Conservation (phyloP, 2,888 invertebrate genomes). For the Calliphora vomitoria region DNA sequence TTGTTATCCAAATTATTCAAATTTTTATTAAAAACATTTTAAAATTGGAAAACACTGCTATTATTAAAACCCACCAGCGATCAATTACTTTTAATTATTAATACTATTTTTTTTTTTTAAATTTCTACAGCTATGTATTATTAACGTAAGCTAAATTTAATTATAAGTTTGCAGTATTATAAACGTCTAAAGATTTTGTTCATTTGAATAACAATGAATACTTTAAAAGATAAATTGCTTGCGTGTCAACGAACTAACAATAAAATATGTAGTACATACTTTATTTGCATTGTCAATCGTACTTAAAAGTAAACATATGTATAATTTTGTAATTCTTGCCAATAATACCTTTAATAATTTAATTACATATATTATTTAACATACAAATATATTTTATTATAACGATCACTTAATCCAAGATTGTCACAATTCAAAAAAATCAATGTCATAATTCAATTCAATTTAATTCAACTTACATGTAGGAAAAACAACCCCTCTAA, state of each 20-base stretch:
- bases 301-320: background rate
- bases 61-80: slow-evolving; percentile 9
- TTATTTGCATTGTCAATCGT: slow-evolving; percentile 2
- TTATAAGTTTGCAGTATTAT: slow-evolving; percentile 50
- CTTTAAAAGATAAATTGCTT: background rate
- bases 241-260: background rate
- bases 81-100: slow-evolving; percentile 5
- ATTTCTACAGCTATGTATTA: slow-evolving; percentile 14
- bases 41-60: background rate
- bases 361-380: background rate
- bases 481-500: too few relatives aligned
- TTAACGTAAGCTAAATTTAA: slow-evolving; percentile 17
- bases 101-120: slow-evolving; percentile 1
- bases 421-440: too few relatives aligned
- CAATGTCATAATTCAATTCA: too few relatives aligned
- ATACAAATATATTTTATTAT: too few relatives aligned
- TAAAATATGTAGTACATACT: background rate
- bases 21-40: too few relatives aligned
- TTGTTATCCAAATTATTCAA: too few relatives aligned
- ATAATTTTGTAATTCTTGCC: slow-evolving; percentile 28
- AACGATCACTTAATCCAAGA: too few relatives aligned
- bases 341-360: background rate
- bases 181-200: slow-evolving; percentile 11
- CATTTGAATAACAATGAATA: background rate
- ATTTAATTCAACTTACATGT: too few relatives aligned